phyloP scores from a whole-genome alignment of 2,888 invertebrate species.

The Lutraria lutraria region DNA sequence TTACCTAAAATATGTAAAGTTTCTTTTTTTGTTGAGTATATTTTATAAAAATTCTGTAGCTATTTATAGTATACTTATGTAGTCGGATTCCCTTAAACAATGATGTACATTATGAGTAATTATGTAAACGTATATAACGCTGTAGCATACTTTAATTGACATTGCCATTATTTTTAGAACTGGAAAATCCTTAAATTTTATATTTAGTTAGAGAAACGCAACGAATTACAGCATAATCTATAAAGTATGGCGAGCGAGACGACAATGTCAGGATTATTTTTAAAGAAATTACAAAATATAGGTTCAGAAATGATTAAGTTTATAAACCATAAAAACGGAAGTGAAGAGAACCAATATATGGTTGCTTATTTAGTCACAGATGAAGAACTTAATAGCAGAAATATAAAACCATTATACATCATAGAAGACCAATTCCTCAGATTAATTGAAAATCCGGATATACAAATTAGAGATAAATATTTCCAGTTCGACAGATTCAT shows the following conservation, averaged over 20 bases:
- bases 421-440: neutral
- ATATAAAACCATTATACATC: neutral
- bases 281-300: neutral
- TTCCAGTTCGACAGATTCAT: neutral
- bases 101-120: no score
- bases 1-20: no score
- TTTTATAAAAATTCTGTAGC: no score
- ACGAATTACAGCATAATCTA: neutral
- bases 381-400: neutral
- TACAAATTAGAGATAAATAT: neutral
- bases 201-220: neutral
- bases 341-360: neutral
- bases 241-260: neutral
- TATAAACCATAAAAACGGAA: neutral
- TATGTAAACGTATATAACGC: no score
- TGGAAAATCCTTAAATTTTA: no score
- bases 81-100: no score
- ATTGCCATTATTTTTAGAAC: no score
- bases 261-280: neutral
- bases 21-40: no score
- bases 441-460: neutral
- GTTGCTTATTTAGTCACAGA: neutral
- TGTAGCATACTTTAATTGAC: no score
- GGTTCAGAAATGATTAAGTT: neutral
- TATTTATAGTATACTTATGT: no score